Conservation (phyloP, 2,797 vertebrate species). For the Fistularia tabacaria region DNA sequence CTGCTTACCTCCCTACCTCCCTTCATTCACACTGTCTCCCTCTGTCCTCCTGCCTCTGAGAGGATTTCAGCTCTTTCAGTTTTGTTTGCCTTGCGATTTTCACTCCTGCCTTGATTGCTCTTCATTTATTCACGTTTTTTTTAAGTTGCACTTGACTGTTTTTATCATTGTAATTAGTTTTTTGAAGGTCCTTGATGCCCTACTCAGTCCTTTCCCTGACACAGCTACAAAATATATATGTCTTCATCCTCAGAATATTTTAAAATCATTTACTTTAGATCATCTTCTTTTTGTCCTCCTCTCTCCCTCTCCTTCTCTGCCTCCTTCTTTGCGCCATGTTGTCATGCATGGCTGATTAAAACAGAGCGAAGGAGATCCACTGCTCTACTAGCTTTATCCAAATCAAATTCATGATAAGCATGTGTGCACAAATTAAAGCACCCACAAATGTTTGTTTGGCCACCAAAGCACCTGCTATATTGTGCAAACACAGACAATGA, state of each 20-base stretch:
- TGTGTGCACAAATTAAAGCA: conserved; percentile 15
- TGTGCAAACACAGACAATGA: conserved; percentile 17
- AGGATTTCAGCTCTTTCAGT: conserved; percentile 17
- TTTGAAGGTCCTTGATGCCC: background rate
- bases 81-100: conserved; percentile 3
- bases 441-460: conserved; percentile 20
- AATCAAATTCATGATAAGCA: conserved; percentile 26
- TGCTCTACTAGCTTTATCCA: conserved; percentile 14
- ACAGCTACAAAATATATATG: no score
- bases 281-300: no score
- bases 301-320: background rate
- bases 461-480: conserved; percentile 11
- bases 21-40: conserved; percentile 20
- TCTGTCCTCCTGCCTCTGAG: conserved; percentile 10
- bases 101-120: background rate
- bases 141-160: conserved; percentile 11
- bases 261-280: no score
- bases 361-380: background rate
- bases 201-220: background rate
- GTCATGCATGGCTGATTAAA: conserved; percentile 39
- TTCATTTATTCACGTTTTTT: conserved; percentile 7
- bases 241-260: no score
- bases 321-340: conserved; percentile 2
- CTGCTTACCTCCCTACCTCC: conserved; percentile 30
- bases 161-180: background rate